Evolutionary conservation across 1,140 invertebrate genomes (phyloP), one percentile per base, ranked within the genome.

Genomic region (Drosophila murphyi): DNA sequence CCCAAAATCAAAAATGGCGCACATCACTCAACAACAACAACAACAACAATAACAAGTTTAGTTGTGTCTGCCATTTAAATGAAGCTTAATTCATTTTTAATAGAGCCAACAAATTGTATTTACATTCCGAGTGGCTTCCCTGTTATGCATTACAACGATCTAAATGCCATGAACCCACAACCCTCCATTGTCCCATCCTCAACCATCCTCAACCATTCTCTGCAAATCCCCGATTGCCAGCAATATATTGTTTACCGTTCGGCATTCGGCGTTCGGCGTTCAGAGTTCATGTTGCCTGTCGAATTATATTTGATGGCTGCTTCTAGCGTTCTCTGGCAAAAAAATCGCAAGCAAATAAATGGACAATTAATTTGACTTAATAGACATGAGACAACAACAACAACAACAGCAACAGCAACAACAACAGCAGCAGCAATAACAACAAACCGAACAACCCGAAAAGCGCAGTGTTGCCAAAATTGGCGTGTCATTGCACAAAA

Each of bases 361-460:
- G 82, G 59, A 80, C 83, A 83, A 87, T 87, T 87, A 87, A 87
- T 87, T 87, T 87, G 80, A 78, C 82, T 76, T 82, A 88, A 88
- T 87, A 77, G 82, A 83, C 83, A 88, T 72, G 76, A 79, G 60
- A 45, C 55, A 59, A 32, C 47, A 48, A 29, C 20, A 57, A 34
- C 52, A 59, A 51, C 54, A 54, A 41, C 48, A 43, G 32, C 29
- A 51, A 43, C 41, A 12, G 12, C 12, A 45, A 54, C 48, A 4
- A 8, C 4, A 54, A 20, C 59, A 35, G 28, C 20, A 31, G 31
- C 55, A 41, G 48, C 59, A 20, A 20, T 20, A 20, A 20, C 20
- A 20, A 20, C 20, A 20, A 20, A 1, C 20, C 20, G 20, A 20
- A 20, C 20, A 69, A 45, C 39, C 7, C 6, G n/a, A 80, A 69